Base-by-base conservation (phyloP, 2,888 invertebrate species). In the Temnothorax ravouxi region DNA sequence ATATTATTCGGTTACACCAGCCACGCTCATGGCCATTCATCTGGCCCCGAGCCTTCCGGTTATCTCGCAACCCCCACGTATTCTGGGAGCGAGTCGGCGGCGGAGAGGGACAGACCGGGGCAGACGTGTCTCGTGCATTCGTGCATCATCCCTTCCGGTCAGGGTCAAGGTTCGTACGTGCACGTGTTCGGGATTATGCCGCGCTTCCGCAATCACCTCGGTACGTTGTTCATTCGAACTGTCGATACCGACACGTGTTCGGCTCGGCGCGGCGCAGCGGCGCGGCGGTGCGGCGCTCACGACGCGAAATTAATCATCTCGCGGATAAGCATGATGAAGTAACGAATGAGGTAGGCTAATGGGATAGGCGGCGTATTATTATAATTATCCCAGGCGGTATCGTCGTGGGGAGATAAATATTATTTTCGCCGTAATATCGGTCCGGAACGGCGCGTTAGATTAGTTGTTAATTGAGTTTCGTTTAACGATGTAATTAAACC, bases 1-100 rank as follows among this genome's bases (percentile, higher is more conserved):
- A 92, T 91, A 91, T 91, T 91, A 93, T 92, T 93, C 88, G 88
- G 89, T 90, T 88, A 89, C 83, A 85, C 88, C 86, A 87, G 84
- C 86, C 86, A 86, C 83, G 87, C 84, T 86, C 88, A 52, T 87
- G 76, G 86, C 85, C 88, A 90, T 92, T 90, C 91, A 86, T 91
- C 90, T 88, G 88, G 84, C 61, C 80, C 72, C 41, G 61, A 80
- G 76, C 82, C 76, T 80, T 80, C 79, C 82, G 76, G 66, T 76
- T 76, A 76, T 82, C 76, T 67, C 82, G 34, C 64, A 77, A 47
- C 77, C 67, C 67, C 29, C 74, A 61, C 29, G 72, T 61, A 81
- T 61, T 62, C 62, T 38, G 25, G 44, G 75, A n/a, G 75, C 72
- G 81, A 52, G 21, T 18, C 56, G 47, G 47, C 21, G 59, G 59